Percentiles rank a stretch among this genome's conserved stretches.
These are phyloP conservation scores for Montipora cactus DNA, from an alignment of 64 coral and sea anemone species.

Conservation along the genomic window DNA sequence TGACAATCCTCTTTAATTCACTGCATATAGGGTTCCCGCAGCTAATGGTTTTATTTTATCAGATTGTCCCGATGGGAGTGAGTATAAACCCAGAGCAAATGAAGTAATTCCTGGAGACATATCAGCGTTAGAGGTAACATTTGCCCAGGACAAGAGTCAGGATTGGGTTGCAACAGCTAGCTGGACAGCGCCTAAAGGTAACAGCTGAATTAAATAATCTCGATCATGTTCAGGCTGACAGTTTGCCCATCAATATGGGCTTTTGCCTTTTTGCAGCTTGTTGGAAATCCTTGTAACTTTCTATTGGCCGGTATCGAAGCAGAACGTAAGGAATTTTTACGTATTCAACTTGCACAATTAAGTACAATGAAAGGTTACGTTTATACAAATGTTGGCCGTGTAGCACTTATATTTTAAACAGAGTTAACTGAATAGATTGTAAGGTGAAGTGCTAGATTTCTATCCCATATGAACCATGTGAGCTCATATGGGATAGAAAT, in stretches of 20 bases:
- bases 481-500: no score
- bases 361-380: no score
- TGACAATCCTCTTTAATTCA: no score
- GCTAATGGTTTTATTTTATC: background rate
- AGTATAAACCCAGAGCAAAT: background rate
- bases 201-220: background rate
- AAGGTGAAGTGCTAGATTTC: no score
- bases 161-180: background rate
- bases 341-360: no score
- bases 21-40: background rate
- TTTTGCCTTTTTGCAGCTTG: background rate
- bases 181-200: conserved; percentile 45
- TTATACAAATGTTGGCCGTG: no score
- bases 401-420: no score
- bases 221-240: no score
- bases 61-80: background rate
- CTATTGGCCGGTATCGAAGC: background rate
- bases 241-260: no score
- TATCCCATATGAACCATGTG: no score
- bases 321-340: no score
- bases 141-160: background rate
- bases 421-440: no score
- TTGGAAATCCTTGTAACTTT: background rate
- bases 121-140: background rate
- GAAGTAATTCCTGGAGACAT: conserved; percentile 16